These are phyloP conservation scores for Coenobita brevimanus DNA, from an alignment of 1,140 invertebrate genomes.

Conservation along the genomic window DNA sequence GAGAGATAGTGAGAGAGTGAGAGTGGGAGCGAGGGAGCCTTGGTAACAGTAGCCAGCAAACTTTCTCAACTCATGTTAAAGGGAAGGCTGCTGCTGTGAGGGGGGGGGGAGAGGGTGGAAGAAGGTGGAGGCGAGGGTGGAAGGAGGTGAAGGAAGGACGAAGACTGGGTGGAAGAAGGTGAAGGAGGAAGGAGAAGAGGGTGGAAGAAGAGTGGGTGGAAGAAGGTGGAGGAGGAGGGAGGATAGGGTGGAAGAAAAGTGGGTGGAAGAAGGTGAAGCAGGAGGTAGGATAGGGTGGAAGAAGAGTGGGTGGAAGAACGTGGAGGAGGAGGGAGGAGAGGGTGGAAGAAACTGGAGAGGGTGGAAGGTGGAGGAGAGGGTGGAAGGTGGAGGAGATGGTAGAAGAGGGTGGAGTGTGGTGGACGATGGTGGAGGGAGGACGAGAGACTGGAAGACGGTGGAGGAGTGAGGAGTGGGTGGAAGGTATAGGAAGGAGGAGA, in stretches of 20 bases:
- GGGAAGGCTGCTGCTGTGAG: slow-evolving; percentile 19
- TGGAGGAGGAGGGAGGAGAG: background rate
- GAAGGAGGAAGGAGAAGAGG: background rate
- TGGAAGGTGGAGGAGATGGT: too few relatives aligned
- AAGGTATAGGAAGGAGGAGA: too few relatives aligned
- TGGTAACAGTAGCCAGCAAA: slow-evolving; percentile 54
- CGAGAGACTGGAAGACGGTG: too few relatives aligned
- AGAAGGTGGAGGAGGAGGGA: background rate
- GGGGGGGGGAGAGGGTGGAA: slow-evolving; percentile 3
- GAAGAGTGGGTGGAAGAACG: background rate
- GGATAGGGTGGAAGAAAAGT: background rate
- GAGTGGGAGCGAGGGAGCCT: slow-evolving; percentile 47
- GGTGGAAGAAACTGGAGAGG: background rate
- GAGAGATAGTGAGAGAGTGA: slow-evolving; percentile 53
- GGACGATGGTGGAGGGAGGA: too few relatives aligned
- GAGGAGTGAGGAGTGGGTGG: too few relatives aligned
- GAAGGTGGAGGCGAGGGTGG: slow-evolving; percentile 25
- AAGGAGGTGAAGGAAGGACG: slow-evolving; percentile 22
- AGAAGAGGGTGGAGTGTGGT: too few relatives aligned
- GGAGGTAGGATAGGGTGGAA: background rate
- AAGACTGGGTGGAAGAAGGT: background rate
- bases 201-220: background rate
- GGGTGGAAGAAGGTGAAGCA: background rate
- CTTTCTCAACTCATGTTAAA: slow-evolving; percentile 54
- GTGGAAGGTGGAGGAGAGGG: too few relatives aligned